Evolutionary conservation across 2,888 invertebrate genomes (phyloP), one percentile per base, ranked within the genome.

Genomic region (Cremastinae sp.): DNA sequence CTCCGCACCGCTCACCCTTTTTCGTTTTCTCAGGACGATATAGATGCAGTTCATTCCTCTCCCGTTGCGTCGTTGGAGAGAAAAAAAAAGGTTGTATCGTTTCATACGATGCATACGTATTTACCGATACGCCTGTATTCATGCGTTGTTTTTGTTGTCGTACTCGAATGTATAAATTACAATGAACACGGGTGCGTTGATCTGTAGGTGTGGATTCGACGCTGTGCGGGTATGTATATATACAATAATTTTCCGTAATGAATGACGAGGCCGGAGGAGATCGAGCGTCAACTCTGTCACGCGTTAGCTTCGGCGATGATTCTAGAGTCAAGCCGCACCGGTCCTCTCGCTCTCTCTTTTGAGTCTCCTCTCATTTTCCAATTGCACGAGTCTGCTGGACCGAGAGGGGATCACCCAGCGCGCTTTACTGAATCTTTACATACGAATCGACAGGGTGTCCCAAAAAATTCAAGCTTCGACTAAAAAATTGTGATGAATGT

Each of bases 321-420:
- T 43, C 14, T 43, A 53, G 49, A 47, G 39, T 45, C 58, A 41
- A 49, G 61, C 37, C 56, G 59, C 43, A 53, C 20, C 56, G 59
- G 51, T 59, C 20, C 65, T 55, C 43, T 14, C 56, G 51, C 62
- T 58, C 66, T 72, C 49, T 72, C 72, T 72, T 75, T 72, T 58
- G 72, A 75, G 72, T 75, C 28, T 28, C 62, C 68, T 58, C 66
- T 72, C 49, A 75, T 75, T 75, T 75, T 75, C 62, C 75, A 75
- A 75, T 75, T 72, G 68, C 68, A 72, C 56, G 14, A 62, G 72
- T 72, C 66, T 68, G 62, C 73, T 74, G 47, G 73, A 68, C 62
- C 68, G 62, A 55, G 20, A 45, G 55, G 66, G 51, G 68, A 58
- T 51, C 41, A 49, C 28, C 58, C 55, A 12, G 55, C 66, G 5